These are phyloP conservation scores for Hipparchia semele DNA, from an alignment of 2,888 invertebrate species.

Conservation along the genomic window DNA sequence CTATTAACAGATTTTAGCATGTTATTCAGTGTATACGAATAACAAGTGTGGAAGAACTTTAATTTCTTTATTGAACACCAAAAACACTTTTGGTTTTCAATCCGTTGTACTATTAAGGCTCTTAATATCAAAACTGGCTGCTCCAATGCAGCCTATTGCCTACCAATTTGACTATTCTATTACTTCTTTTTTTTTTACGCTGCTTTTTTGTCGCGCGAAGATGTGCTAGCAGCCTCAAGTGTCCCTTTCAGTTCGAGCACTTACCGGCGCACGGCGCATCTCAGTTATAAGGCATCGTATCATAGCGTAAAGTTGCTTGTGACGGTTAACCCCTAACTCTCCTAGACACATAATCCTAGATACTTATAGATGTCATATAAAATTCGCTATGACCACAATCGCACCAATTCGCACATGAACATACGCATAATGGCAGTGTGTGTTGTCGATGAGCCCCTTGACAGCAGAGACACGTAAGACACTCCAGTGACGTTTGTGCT, in stretches of 20 bases:
- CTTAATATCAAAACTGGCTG: too few relatives aligned
- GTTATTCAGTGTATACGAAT: too few relatives aligned
- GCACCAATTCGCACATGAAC: conserved; percentile 63
- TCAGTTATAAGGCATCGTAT: conserved; percentile 73
- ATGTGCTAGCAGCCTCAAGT: background rate
- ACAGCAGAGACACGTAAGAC: conserved; percentile 62
- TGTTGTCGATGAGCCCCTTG: conserved; percentile 63
- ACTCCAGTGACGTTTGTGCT: conserved; percentile 76
- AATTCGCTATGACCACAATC: conserved; percentile 53
- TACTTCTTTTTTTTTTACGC: too few relatives aligned
- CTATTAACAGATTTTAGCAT: too few relatives aligned
- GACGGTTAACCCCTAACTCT: conserved; percentile 51
- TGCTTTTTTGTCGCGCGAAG: too few relatives aligned
- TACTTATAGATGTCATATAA: conserved; percentile 49
- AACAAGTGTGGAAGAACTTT: too few relatives aligned
- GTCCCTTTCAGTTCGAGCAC: conserved; percentile 35
- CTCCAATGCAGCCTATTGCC: too few relatives aligned
- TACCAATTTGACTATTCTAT: too few relatives aligned
- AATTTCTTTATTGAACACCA: too few relatives aligned
- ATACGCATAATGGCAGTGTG: conserved; percentile 79
- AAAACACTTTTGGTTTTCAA: too few relatives aligned
- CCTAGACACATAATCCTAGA: conserved; percentile 45
- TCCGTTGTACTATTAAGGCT: too few relatives aligned
- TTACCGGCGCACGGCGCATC: conserved; percentile 47
- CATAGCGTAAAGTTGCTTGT: conserved; percentile 56